Percentiles rank a stretch among this genome's conserved stretches.
phyloP scores from a whole-genome alignment of 2,888 invertebrate species.

The Gortyna flavago region DNA sequence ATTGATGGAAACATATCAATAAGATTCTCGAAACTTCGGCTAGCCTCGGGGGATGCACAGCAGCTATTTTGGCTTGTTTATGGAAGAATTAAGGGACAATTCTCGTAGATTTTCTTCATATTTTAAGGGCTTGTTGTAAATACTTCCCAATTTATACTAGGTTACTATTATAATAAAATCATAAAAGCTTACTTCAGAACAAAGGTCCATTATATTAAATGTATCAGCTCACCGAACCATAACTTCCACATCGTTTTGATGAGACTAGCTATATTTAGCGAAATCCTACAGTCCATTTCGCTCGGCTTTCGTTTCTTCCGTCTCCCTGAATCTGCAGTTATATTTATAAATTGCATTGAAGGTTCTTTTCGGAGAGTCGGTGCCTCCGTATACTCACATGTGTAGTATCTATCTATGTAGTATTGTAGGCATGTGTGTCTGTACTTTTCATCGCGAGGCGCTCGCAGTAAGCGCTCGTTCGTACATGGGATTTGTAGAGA shows the following conservation, averaged over 20 bases:
- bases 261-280: constrained; percentile 33
- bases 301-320: constrained; percentile 43
- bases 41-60: constrained; percentile 50
- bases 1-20: constrained; percentile 60
- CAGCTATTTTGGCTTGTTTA: constrained; percentile 38
- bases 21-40: constrained; percentile 51
- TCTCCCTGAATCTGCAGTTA: constrained; percentile 59
- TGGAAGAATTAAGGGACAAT: constrained; percentile 13
- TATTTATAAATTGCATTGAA: constrained; percentile 62
- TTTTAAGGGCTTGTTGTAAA: constrained; percentile 15
- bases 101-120: constrained; percentile 10
- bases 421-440: constrained; percentile 22
- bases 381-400: constrained; percentile 6
- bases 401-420: constrained; percentile 15
- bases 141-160: constrained; percentile 3
- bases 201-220: constrained; percentile 27
- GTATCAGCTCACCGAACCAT: constrained; percentile 49
- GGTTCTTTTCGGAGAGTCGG: constrained; percentile 47
- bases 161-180: constrained; percentile 7
- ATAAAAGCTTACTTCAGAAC: constrained; percentile 26
- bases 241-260: constrained; percentile 40
- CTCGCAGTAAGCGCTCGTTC: constrained; percentile 45
- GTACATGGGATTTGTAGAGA: constrained; percentile 60
- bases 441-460: constrained; percentile 48
- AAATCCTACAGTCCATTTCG: constrained; percentile 46